phyloP scores from a whole-genome alignment of 1,140 invertebrate genomes.

The Triops longicaudatus region DNA sequence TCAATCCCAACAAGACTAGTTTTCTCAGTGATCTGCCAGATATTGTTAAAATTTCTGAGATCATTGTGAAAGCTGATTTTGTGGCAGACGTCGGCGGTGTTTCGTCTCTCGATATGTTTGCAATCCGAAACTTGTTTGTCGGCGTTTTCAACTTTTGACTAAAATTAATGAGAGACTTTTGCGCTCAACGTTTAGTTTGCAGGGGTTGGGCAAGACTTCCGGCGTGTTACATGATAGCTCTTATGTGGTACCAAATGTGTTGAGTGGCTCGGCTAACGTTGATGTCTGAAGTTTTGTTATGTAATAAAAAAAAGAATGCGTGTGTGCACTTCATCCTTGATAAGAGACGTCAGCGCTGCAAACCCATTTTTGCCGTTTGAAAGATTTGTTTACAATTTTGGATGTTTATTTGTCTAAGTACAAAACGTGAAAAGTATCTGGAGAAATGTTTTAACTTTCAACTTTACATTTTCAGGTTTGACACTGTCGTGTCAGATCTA shows the following conservation, averaged over 20 bases:
- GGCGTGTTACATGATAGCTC: constrained; percentile 3
- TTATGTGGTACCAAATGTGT: neutral
- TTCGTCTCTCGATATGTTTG: neutral
- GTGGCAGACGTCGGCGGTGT: constrained; percentile 24
- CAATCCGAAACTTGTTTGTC: constrained; percentile 11
- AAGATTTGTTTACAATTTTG: neutral
- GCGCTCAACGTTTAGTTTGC: neutral
- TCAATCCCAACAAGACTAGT: constrained; percentile 26
- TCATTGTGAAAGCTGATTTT: constrained; percentile 32
- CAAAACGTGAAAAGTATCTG: neutral
- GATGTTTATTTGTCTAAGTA: neutral
- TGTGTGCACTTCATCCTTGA: neutral
- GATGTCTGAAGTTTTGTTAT: neutral
- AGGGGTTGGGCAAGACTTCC: constrained; percentile 9
- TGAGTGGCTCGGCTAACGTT: neutral
- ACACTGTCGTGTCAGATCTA: neutral
- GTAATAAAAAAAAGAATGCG: neutral
- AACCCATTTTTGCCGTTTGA: neutral
- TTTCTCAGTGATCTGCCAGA: constrained; percentile 31
- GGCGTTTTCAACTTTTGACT: neutral
- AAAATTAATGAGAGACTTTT: neutral
- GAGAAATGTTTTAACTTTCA: neutral
- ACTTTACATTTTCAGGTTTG: neutral
- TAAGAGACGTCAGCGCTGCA: neutral
- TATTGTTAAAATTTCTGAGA: constrained; percentile 30